phyloP scores from a whole-genome alignment of 2,797 vertebrate species.

The Galagoides demidoff region DNA sequence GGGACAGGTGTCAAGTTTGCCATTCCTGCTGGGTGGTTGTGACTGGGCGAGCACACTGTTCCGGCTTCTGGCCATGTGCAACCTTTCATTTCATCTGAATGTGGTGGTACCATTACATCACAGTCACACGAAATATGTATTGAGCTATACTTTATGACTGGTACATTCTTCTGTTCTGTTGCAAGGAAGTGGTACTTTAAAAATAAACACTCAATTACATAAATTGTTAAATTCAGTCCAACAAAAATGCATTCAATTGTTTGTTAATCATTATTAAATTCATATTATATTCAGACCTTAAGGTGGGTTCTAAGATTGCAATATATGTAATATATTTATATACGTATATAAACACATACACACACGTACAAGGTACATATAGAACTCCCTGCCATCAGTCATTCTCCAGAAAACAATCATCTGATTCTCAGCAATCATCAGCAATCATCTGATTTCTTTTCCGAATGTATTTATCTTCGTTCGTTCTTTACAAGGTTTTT shows the following conservation, averaged over 20 bases:
- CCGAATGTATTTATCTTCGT: too few species aligned
- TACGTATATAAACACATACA: too few species aligned
- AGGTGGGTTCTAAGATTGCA: neutral
- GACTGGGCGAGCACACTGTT: neutral
- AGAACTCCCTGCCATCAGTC: neutral
- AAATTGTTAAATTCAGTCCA: neutral
- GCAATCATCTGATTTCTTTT: too few species aligned
- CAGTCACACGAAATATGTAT: neutral
- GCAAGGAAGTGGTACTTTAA: neutral
- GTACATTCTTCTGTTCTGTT: neutral
- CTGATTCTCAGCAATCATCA: too few species aligned
- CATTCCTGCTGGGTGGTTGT: neutral
- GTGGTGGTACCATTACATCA: neutral
- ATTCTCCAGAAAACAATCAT: neutral
- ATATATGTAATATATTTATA: neutral
- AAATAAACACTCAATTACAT: neutral
- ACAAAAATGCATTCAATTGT: neutral
- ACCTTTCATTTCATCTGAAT: neutral
- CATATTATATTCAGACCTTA: neutral
- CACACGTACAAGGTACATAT: neutral
- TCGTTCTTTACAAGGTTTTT: too few species aligned
- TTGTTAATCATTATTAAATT: neutral
- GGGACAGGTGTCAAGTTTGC: too few species aligned
- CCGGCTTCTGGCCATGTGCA: neutral
- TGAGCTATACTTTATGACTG: neutral